Evolutionary conservation across 2,888 invertebrate genomes (phyloP), one percentile per base, ranked within the genome.

Genomic region (Podotricha telesiphe): DNA sequence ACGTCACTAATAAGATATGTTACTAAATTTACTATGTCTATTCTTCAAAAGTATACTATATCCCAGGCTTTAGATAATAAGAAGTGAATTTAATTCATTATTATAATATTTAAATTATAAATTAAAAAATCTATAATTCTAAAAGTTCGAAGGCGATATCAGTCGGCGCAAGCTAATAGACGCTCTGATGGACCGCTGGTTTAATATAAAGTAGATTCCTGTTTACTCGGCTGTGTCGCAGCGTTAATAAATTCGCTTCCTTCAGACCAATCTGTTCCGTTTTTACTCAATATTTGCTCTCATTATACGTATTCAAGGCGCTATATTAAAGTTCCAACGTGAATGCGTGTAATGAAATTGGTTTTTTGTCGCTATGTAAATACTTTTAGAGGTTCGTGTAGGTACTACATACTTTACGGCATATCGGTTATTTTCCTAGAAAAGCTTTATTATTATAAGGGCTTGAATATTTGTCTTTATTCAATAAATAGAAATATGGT

Each of bases 141-240:
- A 69, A 59, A 71, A 53, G 67, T 76, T 76, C 63, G 45, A 75
- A 72, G 61, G 65, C 70, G 66, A 65, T 70, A 64, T 69, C 76
- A 73, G 74, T 72, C 77, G 76, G 59, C 73, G 77, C 76, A 75
- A 80, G 80, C 82, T 86, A 84, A 87, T 83, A 83, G 83, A 82
- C 76, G 78, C 77, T 81, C 83, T 83, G 85, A 85, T 85, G 84
- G 85, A 81, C 83, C 82, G 63, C 72, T 82, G 80, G 84, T 86
- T 89, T 89, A 87, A 89, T 89, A 88, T 87, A 87, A 88, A 88
- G 85, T 83, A 87, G 88, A 83, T 83, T 82, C 82, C 76, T 88
- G 84, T 88, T 88, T 89, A 85, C 86, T 77, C 82, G 84, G 68
- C 85, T 84, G 82, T 86, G 85, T 87, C 86, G 80, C 85, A 80